A percentile compares a stretch with the other conserved stretches of the same genome.
Evolutionary conservation across 30 jellyfish, hydroid and myxozoan species (phyloP).

Genomic region (Catostylus mosaicus): DNA sequence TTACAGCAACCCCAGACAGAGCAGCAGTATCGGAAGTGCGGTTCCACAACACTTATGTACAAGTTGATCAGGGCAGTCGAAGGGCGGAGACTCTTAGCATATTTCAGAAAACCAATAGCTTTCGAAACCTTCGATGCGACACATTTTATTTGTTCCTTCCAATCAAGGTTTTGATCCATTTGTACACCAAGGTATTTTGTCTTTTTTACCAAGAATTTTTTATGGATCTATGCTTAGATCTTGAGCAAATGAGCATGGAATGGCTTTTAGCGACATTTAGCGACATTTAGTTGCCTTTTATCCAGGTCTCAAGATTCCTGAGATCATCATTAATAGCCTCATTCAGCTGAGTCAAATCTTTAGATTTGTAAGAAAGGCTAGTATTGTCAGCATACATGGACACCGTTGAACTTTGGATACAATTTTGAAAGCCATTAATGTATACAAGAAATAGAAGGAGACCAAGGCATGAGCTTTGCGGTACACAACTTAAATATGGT

Average conservation of each 20-base stretch:
- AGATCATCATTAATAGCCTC: conserved; percentile 22
- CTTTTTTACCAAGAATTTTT: conserved; percentile 4
- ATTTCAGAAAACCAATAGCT: conserved; percentile 38
- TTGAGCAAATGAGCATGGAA: conserved; percentile 5
- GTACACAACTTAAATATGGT: too few species aligned
- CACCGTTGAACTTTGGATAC: conserved; percentile 8
- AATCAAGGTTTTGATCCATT: conserved; percentile 28
- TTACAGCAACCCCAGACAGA: conserved; percentile 59
- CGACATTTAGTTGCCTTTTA: conserved; percentile 6
- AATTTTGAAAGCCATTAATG: neutral
- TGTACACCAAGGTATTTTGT: conserved; percentile 48
- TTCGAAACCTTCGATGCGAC: conserved; percentile 32
- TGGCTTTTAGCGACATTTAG: conserved; percentile 11
- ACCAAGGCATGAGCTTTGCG: conserved; percentile 7
- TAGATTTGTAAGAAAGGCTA: conserved; percentile 3
- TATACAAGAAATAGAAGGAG: conserved; percentile 12
- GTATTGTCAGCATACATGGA: conserved; percentile 34
- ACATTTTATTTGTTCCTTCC: conserved; percentile 33
- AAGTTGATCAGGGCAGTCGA: neutral
- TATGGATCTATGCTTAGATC: neutral
- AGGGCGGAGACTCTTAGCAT: conserved; percentile 29
- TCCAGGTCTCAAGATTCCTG: conserved; percentile 24
- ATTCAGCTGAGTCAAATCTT: conserved; percentile 9
- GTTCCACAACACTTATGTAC: conserved; percentile 47
- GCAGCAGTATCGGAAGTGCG: conserved; percentile 58